Conservation (phyloP, 2,888 invertebrate species). For the Melitaea athalia region DNA sequence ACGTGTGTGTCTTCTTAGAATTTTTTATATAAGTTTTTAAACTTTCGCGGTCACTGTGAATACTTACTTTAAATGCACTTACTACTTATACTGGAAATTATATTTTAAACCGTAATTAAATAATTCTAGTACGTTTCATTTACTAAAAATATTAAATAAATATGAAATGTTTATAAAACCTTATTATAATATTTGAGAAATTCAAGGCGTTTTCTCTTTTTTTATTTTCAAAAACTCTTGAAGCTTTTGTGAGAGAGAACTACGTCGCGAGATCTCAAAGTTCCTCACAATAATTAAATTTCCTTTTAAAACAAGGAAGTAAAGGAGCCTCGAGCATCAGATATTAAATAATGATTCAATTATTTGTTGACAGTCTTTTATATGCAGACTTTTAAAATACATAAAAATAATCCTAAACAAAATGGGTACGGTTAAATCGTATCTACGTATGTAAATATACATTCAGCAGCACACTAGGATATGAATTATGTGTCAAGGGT, state of each 20-base stretch:
- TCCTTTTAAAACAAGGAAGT: conserved; percentile 33
- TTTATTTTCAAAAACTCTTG: conserved; percentile 21
- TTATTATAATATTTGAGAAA: background rate
- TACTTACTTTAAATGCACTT: no score
- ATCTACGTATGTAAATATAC: no score
- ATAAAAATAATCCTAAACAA: background rate
- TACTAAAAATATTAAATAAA: background rate
- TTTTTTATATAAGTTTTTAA: no score
- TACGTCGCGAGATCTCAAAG: conserved; percentile 21
- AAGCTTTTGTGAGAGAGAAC: conserved; percentile 20
- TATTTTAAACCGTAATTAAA: no score
- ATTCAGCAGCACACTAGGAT: no score
- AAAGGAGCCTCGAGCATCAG: conserved; percentile 13
- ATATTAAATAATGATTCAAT: conserved; percentile 2
- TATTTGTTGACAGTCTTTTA: background rate
- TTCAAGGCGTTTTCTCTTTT: background rate
- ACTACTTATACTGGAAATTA: no score
- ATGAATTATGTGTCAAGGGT: no score
- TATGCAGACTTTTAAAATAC: background rate
- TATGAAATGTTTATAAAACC: background rate
- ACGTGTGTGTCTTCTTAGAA: no score
- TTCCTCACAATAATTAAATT: conserved; percentile 40
- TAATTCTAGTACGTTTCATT: no score
- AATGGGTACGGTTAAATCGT: no score
- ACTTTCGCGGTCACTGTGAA: no score